A percentile compares a stretch with the other conserved stretches of the same genome.
Evolutionary conservation across 2,113 vertebrate genomes (phyloP).

Genomic region (Grallaria varia): DNA sequence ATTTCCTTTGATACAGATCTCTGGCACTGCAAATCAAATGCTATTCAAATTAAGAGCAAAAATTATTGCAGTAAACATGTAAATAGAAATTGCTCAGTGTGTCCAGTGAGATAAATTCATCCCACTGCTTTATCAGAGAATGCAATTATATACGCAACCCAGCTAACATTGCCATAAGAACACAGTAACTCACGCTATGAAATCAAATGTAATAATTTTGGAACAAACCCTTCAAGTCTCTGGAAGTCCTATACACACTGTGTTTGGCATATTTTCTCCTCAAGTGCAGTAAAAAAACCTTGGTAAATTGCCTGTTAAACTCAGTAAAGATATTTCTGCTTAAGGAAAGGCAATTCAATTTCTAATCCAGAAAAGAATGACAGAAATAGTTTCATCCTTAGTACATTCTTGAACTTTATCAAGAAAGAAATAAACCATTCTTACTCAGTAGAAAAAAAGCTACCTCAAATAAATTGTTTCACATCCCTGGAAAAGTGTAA

Average conservation of each 20-base stretch:
- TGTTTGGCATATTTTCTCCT: not conserved
- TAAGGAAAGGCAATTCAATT: not conserved
- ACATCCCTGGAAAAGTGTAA: not conserved
- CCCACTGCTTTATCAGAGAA: not conserved
- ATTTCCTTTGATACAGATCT: not conserved
- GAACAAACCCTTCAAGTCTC: not conserved
- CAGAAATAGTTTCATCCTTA: not conserved
- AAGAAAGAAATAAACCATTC: not conserved
- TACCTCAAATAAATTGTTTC: not conserved
- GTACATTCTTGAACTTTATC: not conserved
- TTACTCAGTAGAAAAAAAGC: not conserved
- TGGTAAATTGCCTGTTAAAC: not conserved
- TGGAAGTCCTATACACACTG: not conserved
- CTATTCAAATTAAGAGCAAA: not conserved
- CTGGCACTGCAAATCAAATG: not conserved
- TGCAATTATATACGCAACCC: not conserved
- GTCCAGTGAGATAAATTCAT: not conserved
- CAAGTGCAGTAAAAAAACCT: not conserved
- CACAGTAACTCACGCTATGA: not conserved
- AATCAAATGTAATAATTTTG: not conserved
- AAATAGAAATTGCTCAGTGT: not conserved
- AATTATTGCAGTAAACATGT: not conserved
- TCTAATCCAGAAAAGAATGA: not conserved
- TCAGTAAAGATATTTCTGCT: not conserved
- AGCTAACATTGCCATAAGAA: not conserved